A percentile compares a stretch with the other conserved stretches of the same genome.
phyloP scores from a whole-genome alignment of 1,140 invertebrate species.

The Drosophila busckii region DNA sequence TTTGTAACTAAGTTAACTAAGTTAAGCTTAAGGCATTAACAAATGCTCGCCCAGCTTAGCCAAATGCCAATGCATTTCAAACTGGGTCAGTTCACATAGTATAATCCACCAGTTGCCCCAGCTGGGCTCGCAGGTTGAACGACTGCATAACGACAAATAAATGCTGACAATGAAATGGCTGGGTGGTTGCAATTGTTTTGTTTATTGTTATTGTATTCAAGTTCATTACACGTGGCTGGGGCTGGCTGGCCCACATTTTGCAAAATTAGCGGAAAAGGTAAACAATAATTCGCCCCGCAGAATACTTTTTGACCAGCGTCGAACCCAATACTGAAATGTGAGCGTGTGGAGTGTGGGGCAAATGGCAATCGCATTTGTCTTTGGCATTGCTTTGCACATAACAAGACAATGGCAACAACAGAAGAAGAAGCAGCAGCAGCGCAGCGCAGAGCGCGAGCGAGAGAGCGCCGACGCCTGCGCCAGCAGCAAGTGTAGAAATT shows the following conservation, averaged over 20 bases:
- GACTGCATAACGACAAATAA: too few species aligned
- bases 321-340: conserved; percentile 3
- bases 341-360: not conserved
- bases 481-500: conserved; percentile 40
- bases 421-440: conserved; percentile 10
- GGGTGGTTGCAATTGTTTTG: not conserved
- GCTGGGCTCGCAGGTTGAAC: too few species aligned
- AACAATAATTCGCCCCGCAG: conserved; percentile 58
- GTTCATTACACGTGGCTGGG: conserved; percentile 52
- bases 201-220: conserved; percentile 20
- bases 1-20: too few species aligned
- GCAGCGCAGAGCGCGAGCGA: conserved; percentile 14
- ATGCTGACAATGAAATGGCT: too few species aligned
- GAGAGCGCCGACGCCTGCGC: conserved; percentile 45
- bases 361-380: conserved; percentile 38
- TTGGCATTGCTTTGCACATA: conserved; percentile 35
- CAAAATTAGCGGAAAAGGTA: conserved; percentile 54
- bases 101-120: too few species aligned
- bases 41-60: too few species aligned
- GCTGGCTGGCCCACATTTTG: conserved; percentile 26
- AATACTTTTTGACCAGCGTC: conserved; percentile 13
- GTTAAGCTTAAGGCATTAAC: too few species aligned
- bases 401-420: conserved; percentile 17
- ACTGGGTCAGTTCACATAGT: too few species aligned
- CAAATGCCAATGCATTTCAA: too few species aligned